Evolutionary conservation across 2,113 vertebrate genomes (phyloP).

Genomic region (Anas platyrhynchos): DNA sequence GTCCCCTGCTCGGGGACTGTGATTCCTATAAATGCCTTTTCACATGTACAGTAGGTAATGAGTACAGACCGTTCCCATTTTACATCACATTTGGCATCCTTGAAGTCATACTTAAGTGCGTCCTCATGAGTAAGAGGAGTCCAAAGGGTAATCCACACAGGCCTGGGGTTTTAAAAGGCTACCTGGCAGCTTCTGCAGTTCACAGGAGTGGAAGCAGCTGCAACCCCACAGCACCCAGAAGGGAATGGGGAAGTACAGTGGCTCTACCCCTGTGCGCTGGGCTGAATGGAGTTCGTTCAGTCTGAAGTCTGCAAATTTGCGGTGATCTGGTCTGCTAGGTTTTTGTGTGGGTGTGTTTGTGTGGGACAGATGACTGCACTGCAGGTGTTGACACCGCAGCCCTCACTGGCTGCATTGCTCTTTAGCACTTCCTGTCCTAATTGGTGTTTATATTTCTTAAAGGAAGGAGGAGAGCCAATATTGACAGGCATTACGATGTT

Average conservation of each 20-base stretch:
- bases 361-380: neutral
- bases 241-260: neutral
- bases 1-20: neutral
- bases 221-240: neutral
- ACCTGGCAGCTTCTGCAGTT: neutral
- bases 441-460: neutral
- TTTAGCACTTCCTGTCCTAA: neutral
- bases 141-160: neutral
- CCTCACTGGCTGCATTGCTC: neutral
- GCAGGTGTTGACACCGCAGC: neutral
- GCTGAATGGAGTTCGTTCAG: neutral
- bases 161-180: neutral
- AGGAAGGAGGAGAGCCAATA: neutral
- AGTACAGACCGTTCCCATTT: rapidly evolving
- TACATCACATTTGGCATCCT: neutral
- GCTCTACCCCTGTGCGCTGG: too few species aligned
- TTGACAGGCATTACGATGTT: neutral
- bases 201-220: neutral
- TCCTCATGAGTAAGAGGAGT: neutral
- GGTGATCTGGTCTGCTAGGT: neutral
- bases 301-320: neutral
- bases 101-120: neutral
- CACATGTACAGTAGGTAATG: neutral
- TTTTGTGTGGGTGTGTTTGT: neutral
- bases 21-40: neutral